Percentiles rank a stretch among this genome's conserved stretches.
phyloP scores from a whole-genome alignment of 1,140 invertebrate species.

The Neodiprion fabricii region DNA sequence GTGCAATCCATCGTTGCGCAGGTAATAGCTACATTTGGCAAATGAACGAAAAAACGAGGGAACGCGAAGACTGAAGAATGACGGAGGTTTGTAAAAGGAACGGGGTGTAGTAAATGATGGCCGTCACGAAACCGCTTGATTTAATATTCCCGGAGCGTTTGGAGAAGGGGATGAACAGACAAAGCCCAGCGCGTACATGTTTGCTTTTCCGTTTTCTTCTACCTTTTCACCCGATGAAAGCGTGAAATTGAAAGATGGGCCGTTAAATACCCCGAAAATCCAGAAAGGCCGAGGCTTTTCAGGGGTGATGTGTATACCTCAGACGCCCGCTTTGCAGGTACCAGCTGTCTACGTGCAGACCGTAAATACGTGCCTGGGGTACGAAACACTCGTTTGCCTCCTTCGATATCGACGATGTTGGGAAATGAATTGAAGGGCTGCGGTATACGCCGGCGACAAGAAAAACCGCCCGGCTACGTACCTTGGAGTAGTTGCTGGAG shows the following conservation, averaged over 20 bases:
- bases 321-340: too few species aligned
- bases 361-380: neutral
- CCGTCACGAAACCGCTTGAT: too few species aligned
- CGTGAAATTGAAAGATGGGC: conserved; percentile 4
- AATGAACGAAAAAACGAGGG: neutral
- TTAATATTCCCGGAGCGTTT: neutral
- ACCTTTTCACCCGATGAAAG: neutral
- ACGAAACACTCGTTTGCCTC: neutral
- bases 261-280: neutral
- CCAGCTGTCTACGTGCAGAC: too few species aligned
- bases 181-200: neutral
- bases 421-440: neutral
- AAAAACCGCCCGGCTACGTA: conserved; percentile 22
- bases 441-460: neutral
- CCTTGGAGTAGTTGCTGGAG: conserved; percentile 48
- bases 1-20: too few species aligned
- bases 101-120: too few species aligned
- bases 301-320: too few species aligned
- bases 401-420: neutral
- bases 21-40: too few species aligned
- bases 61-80: neutral
- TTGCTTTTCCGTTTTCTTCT: neutral
- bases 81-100: too few species aligned
- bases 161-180: neutral
- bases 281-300: too few species aligned